Evolutionary conservation across 2,797 vertebrate genomes (phyloP), one percentile per base, ranked within the genome.

Genomic region (Chromis chromis): DNA sequence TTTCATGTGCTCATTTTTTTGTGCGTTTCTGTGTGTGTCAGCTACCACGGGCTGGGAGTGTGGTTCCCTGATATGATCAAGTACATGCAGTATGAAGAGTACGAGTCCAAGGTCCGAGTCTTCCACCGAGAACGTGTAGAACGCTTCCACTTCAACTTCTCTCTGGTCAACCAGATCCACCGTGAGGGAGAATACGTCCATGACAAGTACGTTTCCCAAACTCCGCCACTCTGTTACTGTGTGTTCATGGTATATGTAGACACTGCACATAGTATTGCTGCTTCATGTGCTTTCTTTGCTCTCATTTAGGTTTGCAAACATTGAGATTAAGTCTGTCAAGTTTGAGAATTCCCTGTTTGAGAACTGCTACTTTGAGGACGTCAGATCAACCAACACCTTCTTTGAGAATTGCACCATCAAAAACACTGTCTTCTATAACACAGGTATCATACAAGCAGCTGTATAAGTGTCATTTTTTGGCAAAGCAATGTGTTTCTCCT

Each of bases 61-160:
- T 99, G 98, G 98, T 99, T 99, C 85, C 98, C 98, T 1, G 98
- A 99, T 66, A 98, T 99, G 96, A 98, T 99, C 83, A 98, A 98
- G 6, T 96, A 98, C 88, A 94, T 97, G 88, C 97, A 99, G 92
- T 97, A 96, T 0, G 96, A 97, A 78, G 96, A 96, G 0, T 99
- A 97, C 1, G 95, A 97, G 74, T 95, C 95, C 49, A 96, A 95
- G 67, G 94, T 96, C 52, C 95, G 95, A 83, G 86, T 94, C 10
- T 98, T 99, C 76, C 90, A 96, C 4, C 83, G 94, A 3, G 97
- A 99, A 65, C 92, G 94, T 0, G 96, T 99, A 11, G 95, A 95
- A 0, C 93, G 92, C 1, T 96, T 97, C 90, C 96, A 96, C 65
- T 99, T 99, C 82, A 99, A 99, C 91, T 99, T 99, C 91, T 97